Conservation (phyloP, 2,113 vertebrate species). For the Tachysurus vachellii region DNA sequence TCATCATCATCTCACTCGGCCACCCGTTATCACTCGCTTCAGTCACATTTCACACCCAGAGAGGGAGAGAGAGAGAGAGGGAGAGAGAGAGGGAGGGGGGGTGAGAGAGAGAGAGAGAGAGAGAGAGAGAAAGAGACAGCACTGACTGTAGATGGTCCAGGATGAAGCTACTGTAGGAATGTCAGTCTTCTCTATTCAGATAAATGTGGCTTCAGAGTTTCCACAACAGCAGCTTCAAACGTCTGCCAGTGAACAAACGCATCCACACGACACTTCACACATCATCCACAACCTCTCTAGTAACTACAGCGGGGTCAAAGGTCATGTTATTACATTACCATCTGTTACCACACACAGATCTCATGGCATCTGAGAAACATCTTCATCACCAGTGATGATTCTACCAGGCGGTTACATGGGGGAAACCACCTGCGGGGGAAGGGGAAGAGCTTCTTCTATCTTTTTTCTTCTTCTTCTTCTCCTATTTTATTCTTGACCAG, state of each 20-base stretch:
- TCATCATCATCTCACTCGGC: not conserved
- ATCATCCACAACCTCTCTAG: not conserved
- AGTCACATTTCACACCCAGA: not conserved
- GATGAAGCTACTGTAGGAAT: not conserved
- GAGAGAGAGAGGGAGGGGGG: too few species aligned
- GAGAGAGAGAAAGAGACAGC: too few species aligned
- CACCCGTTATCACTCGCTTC: not conserved
- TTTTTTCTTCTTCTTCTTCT: too few species aligned
- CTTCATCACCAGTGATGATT: not conserved
- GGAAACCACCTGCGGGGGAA: not conserved
- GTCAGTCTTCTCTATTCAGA: not conserved
- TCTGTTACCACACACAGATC: not conserved
- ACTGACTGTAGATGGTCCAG: not conserved
- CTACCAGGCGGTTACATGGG: not conserved
- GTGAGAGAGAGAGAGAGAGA: too few species aligned
- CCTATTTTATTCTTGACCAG: not conserved
- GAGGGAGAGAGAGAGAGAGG: too few species aligned
- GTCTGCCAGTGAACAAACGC: not conserved
- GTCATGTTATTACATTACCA: conserved; percentile 12
- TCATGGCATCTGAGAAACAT: not conserved
- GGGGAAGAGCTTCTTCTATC: not conserved
- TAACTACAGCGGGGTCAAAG: not conserved
- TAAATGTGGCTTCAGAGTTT: not conserved
- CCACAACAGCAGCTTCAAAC: not conserved
- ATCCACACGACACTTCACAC: not conserved